phyloP scores from a whole-genome alignment of 2,797 vertebrate genomes.

The Smutsia temminckii region DNA sequence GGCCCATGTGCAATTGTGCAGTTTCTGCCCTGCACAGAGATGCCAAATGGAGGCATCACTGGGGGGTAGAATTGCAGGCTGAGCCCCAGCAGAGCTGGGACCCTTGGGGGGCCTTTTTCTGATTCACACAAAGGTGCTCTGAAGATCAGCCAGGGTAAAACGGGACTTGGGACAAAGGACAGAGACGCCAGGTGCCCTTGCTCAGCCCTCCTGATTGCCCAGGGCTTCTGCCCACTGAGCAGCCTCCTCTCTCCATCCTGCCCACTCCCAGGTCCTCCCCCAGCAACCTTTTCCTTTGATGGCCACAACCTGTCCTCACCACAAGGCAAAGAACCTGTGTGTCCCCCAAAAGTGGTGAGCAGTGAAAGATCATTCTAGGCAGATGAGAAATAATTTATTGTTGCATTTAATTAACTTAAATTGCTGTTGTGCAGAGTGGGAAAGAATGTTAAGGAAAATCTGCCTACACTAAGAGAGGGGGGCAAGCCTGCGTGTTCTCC shows the following conservation, averaged over 20 bases:
- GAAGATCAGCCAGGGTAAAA: background rate
- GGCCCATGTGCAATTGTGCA: background rate
- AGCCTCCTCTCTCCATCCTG: background rate
- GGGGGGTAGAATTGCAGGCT: background rate
- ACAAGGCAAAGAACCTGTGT: constrained; percentile 20
- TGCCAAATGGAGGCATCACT: background rate
- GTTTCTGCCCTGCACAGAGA: background rate
- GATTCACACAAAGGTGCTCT: background rate
- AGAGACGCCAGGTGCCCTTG: rapidly evolving
- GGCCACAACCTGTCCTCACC: background rate
- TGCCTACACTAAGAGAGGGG: constrained; percentile 29
- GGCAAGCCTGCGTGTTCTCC: background rate
- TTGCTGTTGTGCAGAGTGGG: constrained; percentile 52
- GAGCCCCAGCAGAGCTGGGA: background rate
- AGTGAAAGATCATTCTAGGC: constrained; percentile 52
- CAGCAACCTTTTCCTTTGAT: background rate
- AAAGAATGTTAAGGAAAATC: constrained; percentile 57
- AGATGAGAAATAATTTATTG: constrained; percentile 69
- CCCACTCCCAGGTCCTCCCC: background rate
- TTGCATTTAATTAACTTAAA: constrained; percentile 76
- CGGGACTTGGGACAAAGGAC: background rate
- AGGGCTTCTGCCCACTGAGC: background rate
- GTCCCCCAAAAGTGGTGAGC: constrained; percentile 4
- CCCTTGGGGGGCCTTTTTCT: background rate
- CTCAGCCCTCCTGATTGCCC: background rate